Base-by-base conservation (phyloP, 2,888 invertebrate species). In the Himalopsyche tibetana region DNA sequence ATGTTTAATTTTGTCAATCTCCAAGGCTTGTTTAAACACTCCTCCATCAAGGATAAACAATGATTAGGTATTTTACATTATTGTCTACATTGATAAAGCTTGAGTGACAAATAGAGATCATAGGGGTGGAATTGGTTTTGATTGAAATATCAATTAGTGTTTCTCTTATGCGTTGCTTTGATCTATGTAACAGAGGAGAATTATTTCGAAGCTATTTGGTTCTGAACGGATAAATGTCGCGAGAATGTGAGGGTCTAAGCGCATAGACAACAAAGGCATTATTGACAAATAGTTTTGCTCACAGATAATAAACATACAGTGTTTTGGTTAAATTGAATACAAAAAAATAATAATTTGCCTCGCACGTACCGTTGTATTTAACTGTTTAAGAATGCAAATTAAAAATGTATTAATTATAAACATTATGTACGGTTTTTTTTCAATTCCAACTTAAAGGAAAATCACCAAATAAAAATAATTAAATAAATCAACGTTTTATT, bases 81-180 rank as follows among this genome's bases (percentile, higher is more conserved):
- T 63, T 63, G 63, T 19, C 19, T 19, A 19, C 63, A 63, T 63
- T 28, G 15, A 8, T 63, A 63, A 6, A 28, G 28, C 63, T 63
- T 63, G 63, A 63, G 63, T 63, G 63, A 63, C 63, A 63, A n/a
- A 63, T 63, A 63, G 63, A 63, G 63, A 63, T 63, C 63, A 63
- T 63, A 63, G 19, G 63, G 63, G 63, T 19, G 19, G 19, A 63
- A 63, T 63, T 63, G 63, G 19, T 63, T 63, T 63, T 63, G 63
- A 63, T 63, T 63, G 63, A 63, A 63, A 19, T 28, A 63, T 63
- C 63, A 63, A 63, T 63, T 63, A 63, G 28, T 63, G 63, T 19
- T 63, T 63, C 63, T 63, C 63, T 4, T 63, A 63, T 19, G 19
- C n/a, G 19, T 63, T 63, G 63, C 63, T 63, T 63, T 63, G 63